Conservation (phyloP, 2,113 vertebrate genomes). For the Cheilinus undulatus region DNA sequence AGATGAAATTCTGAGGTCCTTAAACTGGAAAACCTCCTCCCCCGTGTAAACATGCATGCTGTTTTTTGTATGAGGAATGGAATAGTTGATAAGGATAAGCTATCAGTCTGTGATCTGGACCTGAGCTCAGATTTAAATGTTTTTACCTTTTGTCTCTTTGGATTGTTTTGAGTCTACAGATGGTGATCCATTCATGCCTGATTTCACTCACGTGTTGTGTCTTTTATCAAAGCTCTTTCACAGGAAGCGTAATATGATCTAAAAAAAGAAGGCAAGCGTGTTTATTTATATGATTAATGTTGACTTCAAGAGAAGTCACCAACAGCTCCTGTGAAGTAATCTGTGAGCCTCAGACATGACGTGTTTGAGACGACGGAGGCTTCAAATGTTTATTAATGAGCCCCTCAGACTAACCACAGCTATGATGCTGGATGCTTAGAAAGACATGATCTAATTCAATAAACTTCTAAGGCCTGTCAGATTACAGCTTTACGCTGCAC, state of each 20-base stretch:
- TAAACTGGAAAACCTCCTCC: too few relatives aligned
- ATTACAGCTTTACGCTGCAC: slow-evolving; percentile 44
- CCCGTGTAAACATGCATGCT: too few relatives aligned
- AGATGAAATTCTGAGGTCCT: too few relatives aligned
- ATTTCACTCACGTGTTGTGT: slow-evolving; percentile 40
- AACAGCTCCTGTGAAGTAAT: slow-evolving; percentile 55
- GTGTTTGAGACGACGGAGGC: slow-evolving; percentile 52
- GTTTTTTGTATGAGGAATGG: slow-evolving; percentile 7
- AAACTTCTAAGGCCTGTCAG: slow-evolving; percentile 52
- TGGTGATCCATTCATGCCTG: not conserved
- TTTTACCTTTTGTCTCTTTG: slow-evolving; percentile 3
- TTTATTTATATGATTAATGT: slow-evolving; percentile 29
- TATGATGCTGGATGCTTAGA: slow-evolving; percentile 63
- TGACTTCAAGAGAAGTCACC: slow-evolving; percentile 47
- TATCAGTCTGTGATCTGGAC: slow-evolving; percentile 15
- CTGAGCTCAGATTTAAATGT: not conserved
- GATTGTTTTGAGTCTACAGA: slow-evolving; percentile 25
- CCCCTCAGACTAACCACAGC: slow-evolving; percentile 67
- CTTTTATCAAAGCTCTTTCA: slow-evolving; percentile 44
- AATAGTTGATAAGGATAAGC: slow-evolving; percentile 26
- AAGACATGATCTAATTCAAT: slow-evolving; percentile 77
- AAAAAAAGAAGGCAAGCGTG: slow-evolving; percentile 43
- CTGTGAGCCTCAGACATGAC: slow-evolving; percentile 66
- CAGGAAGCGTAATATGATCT: slow-evolving; percentile 29
- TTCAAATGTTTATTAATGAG: slow-evolving; percentile 74